Conservation (phyloP, 2,888 invertebrate species). For the Apotomis betuletana region DNA sequence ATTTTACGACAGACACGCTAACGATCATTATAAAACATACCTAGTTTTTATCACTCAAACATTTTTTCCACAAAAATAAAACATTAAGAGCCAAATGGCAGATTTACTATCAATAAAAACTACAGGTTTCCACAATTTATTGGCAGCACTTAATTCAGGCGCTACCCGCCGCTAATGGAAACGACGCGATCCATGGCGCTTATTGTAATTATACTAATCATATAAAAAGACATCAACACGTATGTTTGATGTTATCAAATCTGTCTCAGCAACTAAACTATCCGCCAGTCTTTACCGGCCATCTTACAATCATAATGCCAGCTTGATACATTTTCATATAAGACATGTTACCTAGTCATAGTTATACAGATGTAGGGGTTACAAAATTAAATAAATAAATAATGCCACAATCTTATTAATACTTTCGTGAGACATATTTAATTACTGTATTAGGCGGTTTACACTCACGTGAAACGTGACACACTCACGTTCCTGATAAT, state of each 20-base stretch:
- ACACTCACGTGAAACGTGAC: too few relatives aligned
- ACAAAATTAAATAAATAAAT: too few relatives aligned
- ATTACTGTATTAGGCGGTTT: too few relatives aligned
- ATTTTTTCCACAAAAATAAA: constrained; percentile 22
- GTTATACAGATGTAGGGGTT: too few relatives aligned
- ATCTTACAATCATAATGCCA: too few relatives aligned
- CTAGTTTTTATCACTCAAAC: neutral
- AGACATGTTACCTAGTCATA: too few relatives aligned
- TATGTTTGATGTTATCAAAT: neutral
- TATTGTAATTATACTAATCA: neutral
- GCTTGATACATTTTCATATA: too few relatives aligned
- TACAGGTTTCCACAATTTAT: constrained; percentile 38
- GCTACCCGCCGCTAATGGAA: constrained; percentile 35
- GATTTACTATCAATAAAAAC: constrained; percentile 38
- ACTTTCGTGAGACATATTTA: too few relatives aligned
- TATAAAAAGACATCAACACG: neutral
- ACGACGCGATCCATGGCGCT: constrained; percentile 27
- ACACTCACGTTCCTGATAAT: too few relatives aligned
- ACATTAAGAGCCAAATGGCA: constrained; percentile 31
- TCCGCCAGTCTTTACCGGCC: too few relatives aligned
- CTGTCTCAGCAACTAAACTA: neutral
- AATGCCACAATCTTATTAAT: too few relatives aligned
- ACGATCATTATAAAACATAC: constrained; percentile 14
- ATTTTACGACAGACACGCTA: constrained; percentile 14
- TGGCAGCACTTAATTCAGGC: constrained; percentile 19